Percentiles rank a stretch among this genome's conserved stretches.
phyloP scores from a whole-genome alignment of 2,113 vertebrate genomes.

The Ochotona princeps region DNA sequence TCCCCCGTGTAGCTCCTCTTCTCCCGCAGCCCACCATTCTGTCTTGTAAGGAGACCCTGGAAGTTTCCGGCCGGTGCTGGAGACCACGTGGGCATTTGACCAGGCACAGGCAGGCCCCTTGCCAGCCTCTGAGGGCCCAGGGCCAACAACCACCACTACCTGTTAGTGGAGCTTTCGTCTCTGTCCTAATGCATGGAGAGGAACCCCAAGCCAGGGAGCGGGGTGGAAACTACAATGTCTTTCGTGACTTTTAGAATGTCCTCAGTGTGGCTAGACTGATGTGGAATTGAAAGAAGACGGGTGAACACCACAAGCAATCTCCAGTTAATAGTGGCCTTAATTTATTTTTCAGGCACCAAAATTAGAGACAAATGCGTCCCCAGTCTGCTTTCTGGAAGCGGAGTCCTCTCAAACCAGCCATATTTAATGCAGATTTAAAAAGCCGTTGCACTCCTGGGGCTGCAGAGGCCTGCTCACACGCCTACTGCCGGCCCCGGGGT shows the following conservation, averaged over 20 bases:
- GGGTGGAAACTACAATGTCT: too few species aligned
- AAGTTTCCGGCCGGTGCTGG: too few species aligned
- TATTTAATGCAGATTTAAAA: slow-evolving; percentile 54
- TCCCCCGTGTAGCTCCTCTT: too few species aligned
- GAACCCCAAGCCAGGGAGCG: too few species aligned
- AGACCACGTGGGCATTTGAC: too few species aligned
- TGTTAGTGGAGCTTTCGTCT: too few species aligned
- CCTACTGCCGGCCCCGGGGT: background rate
- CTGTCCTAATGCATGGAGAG: too few species aligned
- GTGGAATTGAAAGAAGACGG: slow-evolving; percentile 14
- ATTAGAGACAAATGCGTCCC: slow-evolving; percentile 63
- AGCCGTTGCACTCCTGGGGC: background rate
- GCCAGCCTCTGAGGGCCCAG: too few species aligned
- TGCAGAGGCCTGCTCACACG: background rate
- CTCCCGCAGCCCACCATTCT: too few species aligned
- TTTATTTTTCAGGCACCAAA: slow-evolving; percentile 68
- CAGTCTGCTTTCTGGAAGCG: slow-evolving; percentile 36
- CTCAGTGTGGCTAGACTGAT: background rate
- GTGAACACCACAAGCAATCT: background rate
- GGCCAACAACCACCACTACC: too few species aligned
- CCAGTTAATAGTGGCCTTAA: slow-evolving; percentile 60
- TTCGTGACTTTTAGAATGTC: background rate
- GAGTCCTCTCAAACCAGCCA: background rate
- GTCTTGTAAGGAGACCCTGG: too few species aligned
- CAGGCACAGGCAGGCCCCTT: too few species aligned